phyloP scores from a whole-genome alignment of 2,113 vertebrate genomes.

The Percina caprodes region DNA sequence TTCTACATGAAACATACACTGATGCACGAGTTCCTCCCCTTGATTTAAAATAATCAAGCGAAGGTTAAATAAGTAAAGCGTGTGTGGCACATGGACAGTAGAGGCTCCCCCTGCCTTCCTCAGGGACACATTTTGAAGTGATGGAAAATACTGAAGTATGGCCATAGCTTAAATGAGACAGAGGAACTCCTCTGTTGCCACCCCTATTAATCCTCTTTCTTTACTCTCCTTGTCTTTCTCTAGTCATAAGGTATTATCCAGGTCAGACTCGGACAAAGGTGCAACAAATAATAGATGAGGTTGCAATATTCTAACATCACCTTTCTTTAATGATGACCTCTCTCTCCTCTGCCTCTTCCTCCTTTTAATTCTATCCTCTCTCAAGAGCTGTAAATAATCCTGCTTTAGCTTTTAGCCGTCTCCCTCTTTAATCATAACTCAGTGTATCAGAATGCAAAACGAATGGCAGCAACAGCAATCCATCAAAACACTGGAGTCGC shows the following conservation, averaged over 20 bases:
- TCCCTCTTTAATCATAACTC: constrained; percentile 55
- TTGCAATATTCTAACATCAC: constrained; percentile 33
- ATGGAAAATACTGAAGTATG: constrained; percentile 47
- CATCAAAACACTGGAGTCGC: constrained; percentile 53
- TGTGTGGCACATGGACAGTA: constrained; percentile 19
- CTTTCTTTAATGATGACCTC: constrained; percentile 57
- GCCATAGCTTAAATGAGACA: constrained; percentile 56
- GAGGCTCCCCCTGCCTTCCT: constrained; percentile 26
- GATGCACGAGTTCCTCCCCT: constrained; percentile 8
- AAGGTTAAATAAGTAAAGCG: constrained; percentile 54
- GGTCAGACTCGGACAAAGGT: constrained; percentile 44
- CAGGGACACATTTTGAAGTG: constrained; percentile 48
- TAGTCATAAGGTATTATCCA: constrained; percentile 24
- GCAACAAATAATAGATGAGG: constrained; percentile 60
- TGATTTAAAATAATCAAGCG: constrained; percentile 21
- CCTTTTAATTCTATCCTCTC: constrained; percentile 6
- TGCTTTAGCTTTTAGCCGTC: constrained; percentile 23
- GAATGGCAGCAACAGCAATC: constrained; percentile 46
- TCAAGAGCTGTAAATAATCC: constrained; percentile 40
- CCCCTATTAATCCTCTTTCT: constrained; percentile 23
- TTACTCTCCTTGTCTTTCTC: constrained; percentile 15
- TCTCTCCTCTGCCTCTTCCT: constrained; percentile 10
- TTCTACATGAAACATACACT: background rate
- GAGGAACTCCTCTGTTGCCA: constrained; percentile 34
- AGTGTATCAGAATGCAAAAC: constrained; percentile 45